Evolutionary conservation across 1,140 invertebrate genomes (phyloP).

Genomic region (Chionoecetes opilio): DNA sequence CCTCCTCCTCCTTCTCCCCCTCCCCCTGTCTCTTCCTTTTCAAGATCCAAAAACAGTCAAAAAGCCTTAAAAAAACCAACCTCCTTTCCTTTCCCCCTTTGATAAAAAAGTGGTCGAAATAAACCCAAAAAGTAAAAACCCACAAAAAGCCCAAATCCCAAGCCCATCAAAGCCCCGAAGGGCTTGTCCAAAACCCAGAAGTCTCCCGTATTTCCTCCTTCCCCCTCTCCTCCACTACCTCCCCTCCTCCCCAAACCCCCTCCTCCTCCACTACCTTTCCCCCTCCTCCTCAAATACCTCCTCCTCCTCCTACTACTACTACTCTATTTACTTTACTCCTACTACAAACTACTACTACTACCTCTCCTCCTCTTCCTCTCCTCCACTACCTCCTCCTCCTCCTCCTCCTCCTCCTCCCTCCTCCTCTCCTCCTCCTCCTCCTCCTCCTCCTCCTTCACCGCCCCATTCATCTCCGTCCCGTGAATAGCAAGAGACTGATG

Average conservation of each 20-base stretch:
- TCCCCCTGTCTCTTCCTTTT: neutral
- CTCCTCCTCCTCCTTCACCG: neutral
- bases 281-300: neutral
- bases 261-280: neutral
- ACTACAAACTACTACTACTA: neutral
- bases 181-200: slow-evolving; percentile 1
- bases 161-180: too few relatives aligned
- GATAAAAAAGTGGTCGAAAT: too few relatives aligned
- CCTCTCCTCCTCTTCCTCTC: neutral
- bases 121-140: too few relatives aligned
- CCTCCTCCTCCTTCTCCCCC: neutral
- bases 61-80: too few relatives aligned
- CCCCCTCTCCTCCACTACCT: neutral
- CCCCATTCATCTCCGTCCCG: neutral
- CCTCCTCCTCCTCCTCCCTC: neutral
- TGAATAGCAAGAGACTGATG: too few relatives aligned
- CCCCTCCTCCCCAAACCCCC: too few relatives aligned
- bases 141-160: too few relatives aligned
- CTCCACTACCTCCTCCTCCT: neutral
- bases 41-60: too few relatives aligned
- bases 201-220: too few relatives aligned
- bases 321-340: too few relatives aligned
- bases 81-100: neutral
- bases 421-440: neutral
- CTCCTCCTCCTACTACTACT: neutral